Percentiles rank a stretch among this genome's conserved stretches.
These are phyloP conservation scores for Drosophila sucinea DNA, from an alignment of 1,140 invertebrate species.

Conservation along the genomic window DNA sequence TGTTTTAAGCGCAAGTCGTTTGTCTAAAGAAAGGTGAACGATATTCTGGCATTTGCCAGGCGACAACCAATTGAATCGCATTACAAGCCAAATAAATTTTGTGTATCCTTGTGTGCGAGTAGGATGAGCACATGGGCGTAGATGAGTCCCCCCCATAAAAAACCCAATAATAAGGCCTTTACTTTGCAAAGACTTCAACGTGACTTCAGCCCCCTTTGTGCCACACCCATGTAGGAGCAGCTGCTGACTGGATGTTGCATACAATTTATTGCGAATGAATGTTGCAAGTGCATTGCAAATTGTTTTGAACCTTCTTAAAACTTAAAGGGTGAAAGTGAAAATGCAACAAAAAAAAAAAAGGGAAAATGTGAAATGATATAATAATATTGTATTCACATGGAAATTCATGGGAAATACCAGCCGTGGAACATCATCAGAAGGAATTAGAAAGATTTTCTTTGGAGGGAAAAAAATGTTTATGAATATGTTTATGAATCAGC, in stretches of 20 bases:
- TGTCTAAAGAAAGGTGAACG: slow-evolving; percentile 36
- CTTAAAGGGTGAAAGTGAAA: neutral
- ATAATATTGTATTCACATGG: neutral
- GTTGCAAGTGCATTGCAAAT: slow-evolving; percentile 11
- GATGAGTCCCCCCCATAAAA: neutral
- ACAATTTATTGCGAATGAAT: slow-evolving; percentile 7
- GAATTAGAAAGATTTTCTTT: too few relatives aligned
- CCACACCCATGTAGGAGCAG: slow-evolving; percentile 14
- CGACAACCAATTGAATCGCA: slow-evolving; percentile 69
- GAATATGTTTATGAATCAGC: too few relatives aligned
- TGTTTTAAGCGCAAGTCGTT: slow-evolving; percentile 69
- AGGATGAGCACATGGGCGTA: neutral
- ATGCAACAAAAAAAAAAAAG: too few relatives aligned
- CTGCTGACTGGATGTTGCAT: slow-evolving; percentile 10
- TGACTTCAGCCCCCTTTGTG: neutral
- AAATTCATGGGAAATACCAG: too few relatives aligned
- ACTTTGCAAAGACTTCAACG: too few relatives aligned
- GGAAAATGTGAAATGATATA: neutral
- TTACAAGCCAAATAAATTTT: slow-evolving; percentile 74
- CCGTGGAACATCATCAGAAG: too few relatives aligned
- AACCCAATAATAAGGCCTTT: too few relatives aligned
- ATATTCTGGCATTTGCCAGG: slow-evolving; percentile 3
- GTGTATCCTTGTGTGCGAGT: slow-evolving; percentile 12
- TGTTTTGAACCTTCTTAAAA: neutral
- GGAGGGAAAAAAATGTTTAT: too few relatives aligned